phyloP scores from a whole-genome alignment of 2,888 invertebrate genomes.

The Julus scanicus region DNA sequence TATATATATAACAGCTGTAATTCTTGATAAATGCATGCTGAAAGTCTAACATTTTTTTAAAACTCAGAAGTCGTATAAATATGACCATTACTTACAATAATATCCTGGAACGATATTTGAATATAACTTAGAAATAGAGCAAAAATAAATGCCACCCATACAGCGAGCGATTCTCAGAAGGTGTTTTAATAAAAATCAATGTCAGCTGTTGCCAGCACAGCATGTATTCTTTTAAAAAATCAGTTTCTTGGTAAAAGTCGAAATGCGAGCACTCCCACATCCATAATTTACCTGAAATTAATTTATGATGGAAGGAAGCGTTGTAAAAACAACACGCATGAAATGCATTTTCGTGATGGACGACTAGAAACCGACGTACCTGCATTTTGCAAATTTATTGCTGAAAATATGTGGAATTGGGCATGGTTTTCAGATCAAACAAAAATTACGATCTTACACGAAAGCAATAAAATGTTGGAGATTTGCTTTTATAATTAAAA shows the following conservation, averaged over 20 bases:
- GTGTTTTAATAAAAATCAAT: not conserved
- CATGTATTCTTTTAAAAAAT: not conserved
- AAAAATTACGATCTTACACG: too few relatives aligned
- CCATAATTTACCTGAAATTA: constrained; percentile 37
- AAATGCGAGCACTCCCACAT: not conserved
- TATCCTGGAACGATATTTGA: too few relatives aligned
- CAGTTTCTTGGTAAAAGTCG: constrained; percentile 10
- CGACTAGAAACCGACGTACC: not conserved
- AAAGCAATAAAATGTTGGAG: too few relatives aligned
- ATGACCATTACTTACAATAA: too few relatives aligned
- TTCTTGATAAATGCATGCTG: too few relatives aligned
- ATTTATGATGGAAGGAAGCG: not conserved
- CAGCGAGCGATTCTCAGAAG: not conserved
- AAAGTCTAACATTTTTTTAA: too few relatives aligned
- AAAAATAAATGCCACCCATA: not conserved
- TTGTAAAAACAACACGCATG: constrained; percentile 31
- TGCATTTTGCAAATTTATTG: constrained; percentile 14
- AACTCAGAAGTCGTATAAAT: too few relatives aligned
- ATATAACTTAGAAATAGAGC: too few relatives aligned
- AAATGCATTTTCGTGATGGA: not conserved
- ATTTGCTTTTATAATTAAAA: too few relatives aligned
- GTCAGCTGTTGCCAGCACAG: not conserved
- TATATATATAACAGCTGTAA: too few relatives aligned
- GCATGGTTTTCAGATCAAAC: too few relatives aligned
- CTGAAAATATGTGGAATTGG: not conserved